Conservation (phyloP, 2,888 invertebrate species). For the Halictus ligatus region DNA sequence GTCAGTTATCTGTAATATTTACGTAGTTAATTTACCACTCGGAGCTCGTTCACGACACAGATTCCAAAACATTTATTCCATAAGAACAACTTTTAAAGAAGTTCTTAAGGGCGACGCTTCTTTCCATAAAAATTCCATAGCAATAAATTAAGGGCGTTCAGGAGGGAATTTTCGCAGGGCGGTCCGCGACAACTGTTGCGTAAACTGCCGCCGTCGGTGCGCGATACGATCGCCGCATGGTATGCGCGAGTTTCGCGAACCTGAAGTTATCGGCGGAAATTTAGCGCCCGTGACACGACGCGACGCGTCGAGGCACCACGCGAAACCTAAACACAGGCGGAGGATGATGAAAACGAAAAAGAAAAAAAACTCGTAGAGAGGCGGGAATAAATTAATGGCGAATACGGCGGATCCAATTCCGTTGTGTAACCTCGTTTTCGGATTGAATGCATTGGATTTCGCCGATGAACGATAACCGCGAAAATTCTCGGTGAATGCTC, state of each 20-base stretch:
- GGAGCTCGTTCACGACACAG: not conserved
- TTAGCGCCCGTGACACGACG: not conserved
- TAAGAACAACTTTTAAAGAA: not conserved
- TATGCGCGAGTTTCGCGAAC: constrained; percentile 16
- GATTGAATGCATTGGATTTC: not conserved
- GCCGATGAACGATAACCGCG: not conserved
- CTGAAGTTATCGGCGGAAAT: constrained; percentile 41
- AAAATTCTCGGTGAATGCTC: not conserved
- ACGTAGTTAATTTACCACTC: not conserved
- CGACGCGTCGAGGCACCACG: not conserved
- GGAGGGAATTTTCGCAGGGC: constrained; percentile 29
- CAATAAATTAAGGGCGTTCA: constrained; percentile 12
- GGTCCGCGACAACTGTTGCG: constrained; percentile 43
- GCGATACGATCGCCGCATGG: constrained; percentile 27
- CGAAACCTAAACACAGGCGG: not conserved
- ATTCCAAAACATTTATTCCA: not conserved
- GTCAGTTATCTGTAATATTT: not conserved
- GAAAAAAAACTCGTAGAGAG: not conserved
- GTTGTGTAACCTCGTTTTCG: not conserved
- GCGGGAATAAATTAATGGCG: constrained; percentile 3
- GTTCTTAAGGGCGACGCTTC: not conserved
- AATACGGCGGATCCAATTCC: not conserved
- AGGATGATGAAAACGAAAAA: not conserved
- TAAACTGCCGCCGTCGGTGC: constrained; percentile 9
- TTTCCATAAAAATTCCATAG: constrained; percentile 1